Percentiles rank a stretch among this genome's conserved stretches.
These are phyloP conservation scores for Sternarchorhynchus goeldii DNA, from an alignment of 2,797 vertebrate genomes.

Conservation along the genomic window DNA sequence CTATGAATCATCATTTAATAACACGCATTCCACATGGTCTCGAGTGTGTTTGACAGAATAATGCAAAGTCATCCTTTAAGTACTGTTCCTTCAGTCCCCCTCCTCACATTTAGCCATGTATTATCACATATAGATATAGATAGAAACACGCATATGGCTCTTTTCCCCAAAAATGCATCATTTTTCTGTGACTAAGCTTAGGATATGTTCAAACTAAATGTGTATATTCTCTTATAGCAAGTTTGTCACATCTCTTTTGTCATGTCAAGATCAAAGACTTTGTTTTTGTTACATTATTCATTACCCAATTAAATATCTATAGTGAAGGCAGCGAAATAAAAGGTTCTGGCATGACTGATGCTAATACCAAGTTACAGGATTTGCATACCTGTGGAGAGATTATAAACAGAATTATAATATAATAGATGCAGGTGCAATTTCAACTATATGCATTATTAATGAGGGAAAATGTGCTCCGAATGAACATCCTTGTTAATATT, in stretches of 20 bases:
- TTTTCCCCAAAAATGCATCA: too few species aligned
- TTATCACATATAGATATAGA: too few species aligned
- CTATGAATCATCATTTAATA: neutral
- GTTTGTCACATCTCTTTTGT: neutral
- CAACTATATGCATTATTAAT: constrained; percentile 75
- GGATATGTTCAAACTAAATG: neutral
- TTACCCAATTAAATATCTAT: constrained; percentile 29
- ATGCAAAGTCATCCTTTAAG: neutral
- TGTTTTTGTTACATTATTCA: constrained; percentile 41
- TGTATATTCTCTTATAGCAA: neutral
- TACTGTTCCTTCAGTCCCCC: neutral
- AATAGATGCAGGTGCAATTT: constrained; percentile 69
- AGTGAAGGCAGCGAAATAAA: constrained; percentile 6
- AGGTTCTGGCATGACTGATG: constrained; percentile 16
- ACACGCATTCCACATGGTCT: neutral
- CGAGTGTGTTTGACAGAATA: neutral
- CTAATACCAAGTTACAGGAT: constrained; percentile 8
- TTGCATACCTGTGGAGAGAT: constrained; percentile 44
- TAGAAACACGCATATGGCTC: too few species aligned
- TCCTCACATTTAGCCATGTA: neutral
- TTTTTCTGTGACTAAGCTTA: neutral
- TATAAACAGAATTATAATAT: constrained; percentile 53
- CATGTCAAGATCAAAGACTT: constrained; percentile 19
- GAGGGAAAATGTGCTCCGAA: constrained; percentile 74
- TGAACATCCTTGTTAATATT: constrained; percentile 77